Evolutionary conservation across 2,797 vertebrate genomes (phyloP).

Genomic region (Holocentrus rufus): DNA sequence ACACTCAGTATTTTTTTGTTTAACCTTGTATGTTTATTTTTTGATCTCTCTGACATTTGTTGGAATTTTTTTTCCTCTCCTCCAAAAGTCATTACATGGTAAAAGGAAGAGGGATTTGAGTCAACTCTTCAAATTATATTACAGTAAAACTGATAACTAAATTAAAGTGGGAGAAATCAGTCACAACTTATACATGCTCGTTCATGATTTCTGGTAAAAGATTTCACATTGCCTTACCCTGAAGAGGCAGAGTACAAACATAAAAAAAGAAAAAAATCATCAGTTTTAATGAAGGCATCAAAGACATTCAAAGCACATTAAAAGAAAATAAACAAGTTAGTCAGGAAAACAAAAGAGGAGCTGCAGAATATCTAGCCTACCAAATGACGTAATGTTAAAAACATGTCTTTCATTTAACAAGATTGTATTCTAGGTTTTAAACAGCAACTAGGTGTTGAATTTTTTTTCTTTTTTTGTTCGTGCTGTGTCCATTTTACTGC

Average conservation of each 20-base stretch:
- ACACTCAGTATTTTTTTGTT: slow-evolving; percentile 4
- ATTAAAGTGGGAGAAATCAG: slow-evolving; percentile 52
- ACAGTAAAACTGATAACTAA: slow-evolving; percentile 49
- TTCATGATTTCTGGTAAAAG: slow-evolving; percentile 47
- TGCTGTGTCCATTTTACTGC: background rate
- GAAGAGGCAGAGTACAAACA: slow-evolving; percentile 18
- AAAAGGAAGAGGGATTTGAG: background rate
- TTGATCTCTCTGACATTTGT: background rate
- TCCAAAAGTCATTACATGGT: slow-evolving; percentile 8
- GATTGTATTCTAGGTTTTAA: slow-evolving; percentile 55
- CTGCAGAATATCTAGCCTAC: slow-evolving; percentile 57
- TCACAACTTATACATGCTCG: slow-evolving; percentile 58
- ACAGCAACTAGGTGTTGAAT: slow-evolving; percentile 38
- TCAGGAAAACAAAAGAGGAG: slow-evolving; percentile 46
- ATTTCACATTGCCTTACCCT: slow-evolving; percentile 44
- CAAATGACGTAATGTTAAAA: slow-evolving; percentile 64
- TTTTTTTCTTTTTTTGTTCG: background rate
- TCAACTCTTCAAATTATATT: slow-evolving; percentile 8
- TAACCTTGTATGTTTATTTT: background rate
- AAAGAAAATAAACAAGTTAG: slow-evolving; percentile 47
- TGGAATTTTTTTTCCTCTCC: slow-evolving; percentile 6
- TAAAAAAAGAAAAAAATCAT: slow-evolving; percentile 10
- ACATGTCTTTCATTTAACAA: slow-evolving; percentile 43
- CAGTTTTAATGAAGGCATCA: slow-evolving; percentile 11
- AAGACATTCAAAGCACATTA: slow-evolving; percentile 16